phyloP scores from a whole-genome alignment of 1,140 invertebrate species.

The Lepidostoma basale region DNA sequence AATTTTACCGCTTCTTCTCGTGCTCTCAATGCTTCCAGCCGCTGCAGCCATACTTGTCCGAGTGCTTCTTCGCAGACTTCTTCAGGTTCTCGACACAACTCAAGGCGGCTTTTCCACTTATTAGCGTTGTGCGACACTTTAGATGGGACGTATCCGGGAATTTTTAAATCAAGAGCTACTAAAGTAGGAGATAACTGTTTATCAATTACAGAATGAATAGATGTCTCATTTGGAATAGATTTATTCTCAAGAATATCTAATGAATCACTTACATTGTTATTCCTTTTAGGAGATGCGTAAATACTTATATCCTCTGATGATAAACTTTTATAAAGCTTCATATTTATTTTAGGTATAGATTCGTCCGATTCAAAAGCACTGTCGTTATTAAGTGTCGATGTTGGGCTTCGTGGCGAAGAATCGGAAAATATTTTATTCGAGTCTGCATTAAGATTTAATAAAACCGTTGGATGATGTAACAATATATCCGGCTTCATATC shows the following conservation, averaged over 20 bases:
- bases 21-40: slow-evolving; percentile 53
- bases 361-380: slow-evolving; percentile 45
- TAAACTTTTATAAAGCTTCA: slow-evolving; percentile 9
- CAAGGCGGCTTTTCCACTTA: slow-evolving; percentile 48
- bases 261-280: not conserved
- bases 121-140: slow-evolving; percentile 50
- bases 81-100: slow-evolving; percentile 51
- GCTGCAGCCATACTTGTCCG: slow-evolving; percentile 57
- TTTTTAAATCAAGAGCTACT: slow-evolving; percentile 55
- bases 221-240: slow-evolving; percentile 2
- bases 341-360: slow-evolving; percentile 45
- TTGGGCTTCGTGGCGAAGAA: not conserved
- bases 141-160: slow-evolving; percentile 58
- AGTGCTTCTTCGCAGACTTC: slow-evolving; percentile 56
- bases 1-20: slow-evolving; percentile 56
- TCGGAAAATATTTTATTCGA: slow-evolving; percentile 29
- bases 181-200: slow-evolving; percentile 54
- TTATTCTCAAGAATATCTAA: slow-evolving; percentile 22
- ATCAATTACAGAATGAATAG: not conserved
- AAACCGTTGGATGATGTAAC: slow-evolving; percentile 57
- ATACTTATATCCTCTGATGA: slow-evolving; percentile 15
- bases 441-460: slow-evolving; percentile 50
- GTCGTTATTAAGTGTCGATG: slow-evolving; percentile 19
- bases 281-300: slow-evolving; percentile 38
- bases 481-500: slow-evolving; percentile 53